These are phyloP conservation scores for Nipponacmea schrenckii DNA, from an alignment of 2,888 invertebrate species.

Conservation along the genomic window DNA sequence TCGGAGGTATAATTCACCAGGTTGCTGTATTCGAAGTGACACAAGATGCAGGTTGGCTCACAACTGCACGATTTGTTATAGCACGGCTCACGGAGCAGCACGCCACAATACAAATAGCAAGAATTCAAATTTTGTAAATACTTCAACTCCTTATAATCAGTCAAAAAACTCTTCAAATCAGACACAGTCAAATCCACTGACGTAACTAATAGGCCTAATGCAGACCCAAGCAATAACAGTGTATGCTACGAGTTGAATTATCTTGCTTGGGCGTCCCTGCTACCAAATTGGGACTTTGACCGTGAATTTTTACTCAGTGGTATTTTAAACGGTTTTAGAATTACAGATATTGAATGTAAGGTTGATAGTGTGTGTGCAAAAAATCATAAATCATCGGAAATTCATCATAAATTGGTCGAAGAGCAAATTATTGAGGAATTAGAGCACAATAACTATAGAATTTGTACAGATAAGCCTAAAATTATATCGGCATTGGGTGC, in stretches of 20 bases:
- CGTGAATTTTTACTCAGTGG: neutral
- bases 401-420: too few relatives aligned
- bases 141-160: too few relatives aligned
- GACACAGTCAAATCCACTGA: too few relatives aligned
- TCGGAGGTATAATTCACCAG: too few relatives aligned
- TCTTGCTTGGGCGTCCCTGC: neutral
- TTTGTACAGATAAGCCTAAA: neutral
- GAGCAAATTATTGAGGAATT: neutral
- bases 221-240: neutral
- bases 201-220: too few relatives aligned
- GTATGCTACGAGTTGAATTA: neutral
- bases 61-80: conserved; percentile 2
- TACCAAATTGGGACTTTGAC: conserved; percentile 3
- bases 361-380: neutral
- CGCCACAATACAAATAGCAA: neutral
- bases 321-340: neutral
- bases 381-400: too few relatives aligned
- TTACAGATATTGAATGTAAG: conserved; percentile 1
- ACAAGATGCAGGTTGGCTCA: conserved; percentile 2
- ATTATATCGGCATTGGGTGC: conserved; percentile 1
- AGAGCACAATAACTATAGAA: neutral
- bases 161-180: too few relatives aligned
- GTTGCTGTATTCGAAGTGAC: neutral
- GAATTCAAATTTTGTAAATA: too few relatives aligned
- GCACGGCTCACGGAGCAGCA: neutral